Evolutionary conservation across 2,888 invertebrate genomes (phyloP).

Genomic region (Branchellion lobata): DNA sequence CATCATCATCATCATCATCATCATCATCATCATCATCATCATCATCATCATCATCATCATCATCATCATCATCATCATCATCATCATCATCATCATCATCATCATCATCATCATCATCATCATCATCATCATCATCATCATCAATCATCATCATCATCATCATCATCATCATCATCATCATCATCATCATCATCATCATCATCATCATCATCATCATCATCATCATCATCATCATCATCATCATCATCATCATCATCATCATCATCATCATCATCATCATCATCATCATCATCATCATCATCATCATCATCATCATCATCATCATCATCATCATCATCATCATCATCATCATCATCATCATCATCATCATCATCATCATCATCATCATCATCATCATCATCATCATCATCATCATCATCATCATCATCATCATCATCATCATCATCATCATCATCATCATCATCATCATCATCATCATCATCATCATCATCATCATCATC

Average conservation of each 20-base stretch:
- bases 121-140: neutral
- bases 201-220: neutral
- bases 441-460: neutral
- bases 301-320: neutral
- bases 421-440: neutral
- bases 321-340: neutral
- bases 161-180: neutral
- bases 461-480: neutral
- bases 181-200: neutral
- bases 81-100: neutral
- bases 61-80: neutral
- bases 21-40: neutral
- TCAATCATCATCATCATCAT: neutral
- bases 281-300: conserved; percentile 1
- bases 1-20: neutral
- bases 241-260: neutral
- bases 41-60: neutral
- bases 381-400: neutral
- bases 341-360: neutral
- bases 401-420: neutral
- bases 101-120: neutral
- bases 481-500: neutral
- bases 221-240: neutral
- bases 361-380: neutral
- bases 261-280: neutral